Evolutionary conservation across 2,888 invertebrate species (phyloP).

Genomic region (Mechanitis mazaeus): DNA sequence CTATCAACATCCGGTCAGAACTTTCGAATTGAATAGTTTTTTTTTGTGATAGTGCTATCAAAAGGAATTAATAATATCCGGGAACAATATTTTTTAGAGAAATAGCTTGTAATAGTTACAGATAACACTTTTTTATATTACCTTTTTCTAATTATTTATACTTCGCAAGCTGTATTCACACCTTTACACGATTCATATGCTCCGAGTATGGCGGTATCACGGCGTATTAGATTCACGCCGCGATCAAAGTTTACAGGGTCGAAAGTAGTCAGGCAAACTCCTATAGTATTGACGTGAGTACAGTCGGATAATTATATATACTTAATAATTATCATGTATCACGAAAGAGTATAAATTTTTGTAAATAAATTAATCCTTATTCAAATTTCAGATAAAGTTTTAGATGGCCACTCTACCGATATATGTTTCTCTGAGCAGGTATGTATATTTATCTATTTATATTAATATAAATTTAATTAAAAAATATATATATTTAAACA

Average conservation of each 20-base stretch:
- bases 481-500: background rate
- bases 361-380: slow-evolving; percentile 6
- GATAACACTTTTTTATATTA: slow-evolving; percentile 10
- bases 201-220: too few species aligned
- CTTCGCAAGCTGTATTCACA: too few species aligned
- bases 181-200: too few species aligned
- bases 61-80: slow-evolving; percentile 8
- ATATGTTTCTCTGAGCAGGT: slow-evolving; percentile 66
- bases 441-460: slow-evolving; percentile 22
- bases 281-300: too few species aligned
- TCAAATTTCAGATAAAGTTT: slow-evolving; percentile 34
- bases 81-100: background rate
- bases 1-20: slow-evolving; percentile 46
- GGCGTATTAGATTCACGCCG: too few species aligned
- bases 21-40: slow-evolving; percentile 20
- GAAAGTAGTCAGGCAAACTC: too few species aligned
- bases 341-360: background rate
- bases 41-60: slow-evolving; percentile 6
- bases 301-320: too few species aligned
- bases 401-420: slow-evolving; percentile 65
- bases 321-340: too few species aligned
- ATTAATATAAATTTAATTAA: background rate
- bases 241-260: too few species aligned
- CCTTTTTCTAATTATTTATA: too few species aligned
- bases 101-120: background rate